Evolutionary conservation across 2,888 invertebrate genomes (phyloP), one percentile per base, ranked within the genome.

Genomic region (Lasioglossum lativentre): DNA sequence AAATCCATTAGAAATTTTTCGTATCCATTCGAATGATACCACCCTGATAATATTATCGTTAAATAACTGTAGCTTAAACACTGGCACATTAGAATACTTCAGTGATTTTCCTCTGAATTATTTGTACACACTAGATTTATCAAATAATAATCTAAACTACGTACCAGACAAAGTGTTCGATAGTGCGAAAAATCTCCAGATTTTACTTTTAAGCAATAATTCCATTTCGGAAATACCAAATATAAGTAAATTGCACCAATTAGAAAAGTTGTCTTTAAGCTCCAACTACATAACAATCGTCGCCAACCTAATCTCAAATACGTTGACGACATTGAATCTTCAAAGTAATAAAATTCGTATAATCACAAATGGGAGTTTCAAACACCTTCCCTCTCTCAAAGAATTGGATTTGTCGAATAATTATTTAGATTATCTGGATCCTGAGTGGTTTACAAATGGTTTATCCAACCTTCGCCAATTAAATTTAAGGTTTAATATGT

Each of bases 21-120:
- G 0, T 52, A 3, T 10, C 10, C 0, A 0, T 10, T n/a, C 52
- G 10, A 10, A n/a, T n/a, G 2, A 10, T 10, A 52, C 10, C 1
- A 0, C 3, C 8, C 8, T 52, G 2, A 0, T n/a, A n/a, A 10
- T n/a, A 52, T n/a, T 52, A 10, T 52, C 52, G 3, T 52, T 52
- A 52, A 0, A 1, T 10, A 8, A 52, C 8, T 52, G 52, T n/a
- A 3, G 0, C 6, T n/a, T 52, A 23, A 8, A 23, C 23, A 23
- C 6, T 23, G 0, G 0, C 0, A 52, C 0, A 52, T 52, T 52
- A 47, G 14, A 47, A 47, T 0, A 19, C 19, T n/a, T n/a, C 0
- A 0, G 0, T 4, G 2, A 6, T 0, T 0, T 47, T 6, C 0
- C 6, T 2, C 1, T 52, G 8, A 52, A 8, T 0, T 0, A 23